Evolutionary conservation across 1,140 invertebrate species (phyloP), one percentile per base, ranked within the genome.

Genomic region (Piezodorus guildinii): DNA sequence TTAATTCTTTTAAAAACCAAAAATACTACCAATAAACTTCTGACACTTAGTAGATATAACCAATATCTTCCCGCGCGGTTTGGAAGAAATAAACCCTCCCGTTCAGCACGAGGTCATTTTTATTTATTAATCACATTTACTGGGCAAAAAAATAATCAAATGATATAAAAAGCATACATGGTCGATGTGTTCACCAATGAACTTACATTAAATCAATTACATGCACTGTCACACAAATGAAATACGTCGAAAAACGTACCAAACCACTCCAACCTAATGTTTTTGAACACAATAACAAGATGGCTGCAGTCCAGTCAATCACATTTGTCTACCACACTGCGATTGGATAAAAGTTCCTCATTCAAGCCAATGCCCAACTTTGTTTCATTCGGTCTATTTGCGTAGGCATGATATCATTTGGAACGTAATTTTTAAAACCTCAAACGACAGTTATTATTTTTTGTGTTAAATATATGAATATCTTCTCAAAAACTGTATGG

Each of bases 281-380:
- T 66, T 68, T 66, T 66, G 65, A 68, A 68, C 67, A 68, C 60
- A 66, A 68, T 69, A 69, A 69, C 68, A 69, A 69, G 63, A 69
- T 69, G 68, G 68, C 64, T 25, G 62, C 27, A 23, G 19, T 15
- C 15, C 15, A 15, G 14, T 16, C 15, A 21, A 25, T 23, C 17
- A 16, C 14, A 21, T 16, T 56, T 56, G 52, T 56, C 17, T 56
- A 16, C 17, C 8, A 15, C 52, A 21, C 52, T 25, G 2, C 23
- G 19, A 56, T 56, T 56, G 52, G 52, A 23, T 25, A 16, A 56
- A 23, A 9, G 17, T 25, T 56, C 14, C 21, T 17, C 46, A 49
- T 17, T 49, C 46, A 21, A 49, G 46, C 52, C 52, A 56, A 56
- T 56, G 17, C 23, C 4, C 17, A 23, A 16, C 52, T 25, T 56